A percentile compares a stretch with the other conserved stretches of the same genome.
Conservation (phyloP, 2,797 vertebrate species). For the Stomatorhinus walkeri region DNA sequence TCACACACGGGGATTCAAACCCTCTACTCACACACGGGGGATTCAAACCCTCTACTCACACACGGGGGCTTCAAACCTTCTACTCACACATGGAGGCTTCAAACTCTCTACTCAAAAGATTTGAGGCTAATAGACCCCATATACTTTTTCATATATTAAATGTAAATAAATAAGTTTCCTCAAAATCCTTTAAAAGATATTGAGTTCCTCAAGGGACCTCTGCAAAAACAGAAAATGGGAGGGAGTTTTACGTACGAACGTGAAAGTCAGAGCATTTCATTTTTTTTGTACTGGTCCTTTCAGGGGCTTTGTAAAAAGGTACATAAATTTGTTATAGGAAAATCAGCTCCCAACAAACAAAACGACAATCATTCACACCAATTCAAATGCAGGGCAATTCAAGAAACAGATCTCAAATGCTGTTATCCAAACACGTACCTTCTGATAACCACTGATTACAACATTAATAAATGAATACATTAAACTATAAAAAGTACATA, state of each 20-base stretch:
- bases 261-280: background rate
- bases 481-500: background rate
- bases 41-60: background rate
- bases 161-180: background rate
- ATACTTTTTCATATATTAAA: background rate
- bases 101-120: background rate
- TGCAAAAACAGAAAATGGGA: background rate
- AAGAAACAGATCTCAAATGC: background rate
- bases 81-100: no score
- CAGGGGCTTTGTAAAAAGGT: background rate
- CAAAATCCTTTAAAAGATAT: background rate
- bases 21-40: no score
- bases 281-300: background rate
- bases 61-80: background rate
- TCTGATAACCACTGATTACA: background rate
- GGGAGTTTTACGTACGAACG: background rate
- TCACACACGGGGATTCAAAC: no score
- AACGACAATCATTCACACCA: background rate
- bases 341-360: slow-evolving; percentile 1
- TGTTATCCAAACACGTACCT: background rate
- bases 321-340: background rate
- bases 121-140: background rate
- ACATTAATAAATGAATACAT: background rate
- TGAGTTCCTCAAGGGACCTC: background rate
- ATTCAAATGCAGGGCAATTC: background rate